Conservation (phyloP, 2,113 vertebrate species). For the Coptodon bakossiorum region DNA sequence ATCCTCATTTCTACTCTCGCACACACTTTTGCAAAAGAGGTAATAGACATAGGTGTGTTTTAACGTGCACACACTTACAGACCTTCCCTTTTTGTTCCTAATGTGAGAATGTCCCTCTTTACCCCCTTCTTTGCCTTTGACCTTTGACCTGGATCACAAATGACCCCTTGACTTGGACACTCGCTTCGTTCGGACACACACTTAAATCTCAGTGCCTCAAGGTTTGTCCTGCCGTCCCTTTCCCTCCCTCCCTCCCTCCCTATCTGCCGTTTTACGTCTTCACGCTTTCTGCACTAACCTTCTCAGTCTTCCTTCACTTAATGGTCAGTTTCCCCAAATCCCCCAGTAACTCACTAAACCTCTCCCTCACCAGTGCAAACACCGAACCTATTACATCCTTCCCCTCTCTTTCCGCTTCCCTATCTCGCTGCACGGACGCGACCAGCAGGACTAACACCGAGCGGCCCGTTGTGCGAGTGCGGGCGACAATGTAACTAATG, state of each 20-base stretch:
- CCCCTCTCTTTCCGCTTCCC: background rate
- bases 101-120: constrained; percentile 39
- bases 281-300: background rate
- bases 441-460: constrained; percentile 24
- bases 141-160: constrained; percentile 37
- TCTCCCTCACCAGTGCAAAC: background rate
- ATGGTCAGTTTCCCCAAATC: background rate
- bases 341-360: background rate
- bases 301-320: background rate
- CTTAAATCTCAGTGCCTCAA: constrained; percentile 38
- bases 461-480: background rate
- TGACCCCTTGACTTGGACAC: constrained; percentile 39
- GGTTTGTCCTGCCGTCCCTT: constrained; percentile 43
- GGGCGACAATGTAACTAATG: constrained; percentile 23
- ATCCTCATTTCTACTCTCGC: background rate
- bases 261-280: background rate
- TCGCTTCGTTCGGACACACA: constrained; percentile 23
- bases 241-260: background rate
- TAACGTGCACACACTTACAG: background rate
- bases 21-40: background rate
- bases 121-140: constrained; percentile 20
- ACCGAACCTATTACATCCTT: background rate
- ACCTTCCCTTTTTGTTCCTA: background rate
- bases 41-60: background rate
- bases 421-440: background rate